phyloP scores from a whole-genome alignment of 2,113 vertebrate genomes.

The Brachirus orientalis region DNA sequence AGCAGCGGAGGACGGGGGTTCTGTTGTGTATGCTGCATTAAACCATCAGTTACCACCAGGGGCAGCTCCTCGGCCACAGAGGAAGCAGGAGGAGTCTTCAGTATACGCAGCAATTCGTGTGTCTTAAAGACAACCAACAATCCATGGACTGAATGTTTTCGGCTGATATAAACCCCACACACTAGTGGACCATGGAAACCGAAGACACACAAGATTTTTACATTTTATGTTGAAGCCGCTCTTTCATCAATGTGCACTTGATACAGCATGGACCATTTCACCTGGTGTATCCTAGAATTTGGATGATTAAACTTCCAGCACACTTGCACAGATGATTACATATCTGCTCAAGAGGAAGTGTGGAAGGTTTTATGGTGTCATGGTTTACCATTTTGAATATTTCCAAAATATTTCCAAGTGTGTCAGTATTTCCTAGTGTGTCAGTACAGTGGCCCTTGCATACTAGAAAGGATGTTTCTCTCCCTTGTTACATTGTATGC shows the following conservation, averaged over 20 bases:
- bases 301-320: background rate
- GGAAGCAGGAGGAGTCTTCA: conserved; percentile 50
- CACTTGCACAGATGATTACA: background rate
- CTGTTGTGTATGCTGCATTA: conserved; percentile 69
- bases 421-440: too few species aligned
- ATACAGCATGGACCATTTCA: too few species aligned
- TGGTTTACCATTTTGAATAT: too few species aligned
- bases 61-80: background rate
- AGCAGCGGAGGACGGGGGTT: background rate
- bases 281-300: background rate
- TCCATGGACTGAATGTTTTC: background rate
- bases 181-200: background rate
- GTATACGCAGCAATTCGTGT: conserved; percentile 78
- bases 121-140: conserved; percentile 8
- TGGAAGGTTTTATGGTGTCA: too few species aligned
- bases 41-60: conserved; percentile 51
- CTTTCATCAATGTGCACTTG: background rate
- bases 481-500: too few species aligned
- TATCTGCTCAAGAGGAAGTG: background rate
- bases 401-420: too few species aligned
- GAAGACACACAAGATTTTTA: too few species aligned
- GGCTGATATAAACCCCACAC: too few species aligned
- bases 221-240: background rate
- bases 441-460: too few species aligned
- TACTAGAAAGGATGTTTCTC: too few species aligned